Percentiles rank a stretch among this genome's conserved stretches.
These are phyloP conservation scores for Psococerastis gibbosa DNA, from an alignment of 2,888 invertebrate species.

Conservation along the genomic window DNA sequence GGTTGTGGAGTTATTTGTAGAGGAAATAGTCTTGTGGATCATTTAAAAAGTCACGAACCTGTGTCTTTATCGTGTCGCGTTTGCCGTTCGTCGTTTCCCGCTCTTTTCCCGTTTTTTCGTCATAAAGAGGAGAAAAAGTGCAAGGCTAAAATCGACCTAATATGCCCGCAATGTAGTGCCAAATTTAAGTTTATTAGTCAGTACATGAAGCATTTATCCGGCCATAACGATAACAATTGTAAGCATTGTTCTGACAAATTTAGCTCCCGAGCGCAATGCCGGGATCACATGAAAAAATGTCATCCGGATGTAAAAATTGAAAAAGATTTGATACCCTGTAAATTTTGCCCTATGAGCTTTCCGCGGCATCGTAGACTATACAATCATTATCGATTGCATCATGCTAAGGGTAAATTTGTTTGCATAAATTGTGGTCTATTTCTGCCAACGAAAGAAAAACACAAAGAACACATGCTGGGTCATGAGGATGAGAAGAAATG, in stretches of 20 bases:
- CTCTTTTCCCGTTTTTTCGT: not conserved
- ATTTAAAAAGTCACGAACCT: not conserved
- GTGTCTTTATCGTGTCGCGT: not conserved
- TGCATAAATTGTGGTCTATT: not conserved
- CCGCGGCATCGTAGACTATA: not conserved
- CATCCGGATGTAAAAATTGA: conserved; percentile 7
- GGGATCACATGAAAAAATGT: not conserved
- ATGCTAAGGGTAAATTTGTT: conserved; percentile 6
- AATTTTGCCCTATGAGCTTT: conserved; percentile 4
- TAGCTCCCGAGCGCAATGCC: not conserved
- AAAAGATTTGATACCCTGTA: conserved; percentile 6
- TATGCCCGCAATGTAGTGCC: not conserved
- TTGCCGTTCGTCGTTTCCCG: not conserved
- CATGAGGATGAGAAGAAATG: conserved; percentile 5
- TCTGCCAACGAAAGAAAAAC: conserved; percentile 5
- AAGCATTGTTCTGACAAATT: conserved; percentile 5
- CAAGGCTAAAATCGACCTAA: not conserved
- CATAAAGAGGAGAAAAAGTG: conserved; percentile 3
- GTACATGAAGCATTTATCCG: not conserved
- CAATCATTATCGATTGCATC: conserved; percentile 1
- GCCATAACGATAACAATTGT: conserved; percentile 8
- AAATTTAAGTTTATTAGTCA: conserved; percentile 1
- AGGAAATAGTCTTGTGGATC: not conserved
- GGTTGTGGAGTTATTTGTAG: too few species aligned
- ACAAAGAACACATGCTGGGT: not conserved